Evolutionary conservation across 2,113 vertebrate genomes (phyloP).

Genomic region (Cinclus cinclus): DNA sequence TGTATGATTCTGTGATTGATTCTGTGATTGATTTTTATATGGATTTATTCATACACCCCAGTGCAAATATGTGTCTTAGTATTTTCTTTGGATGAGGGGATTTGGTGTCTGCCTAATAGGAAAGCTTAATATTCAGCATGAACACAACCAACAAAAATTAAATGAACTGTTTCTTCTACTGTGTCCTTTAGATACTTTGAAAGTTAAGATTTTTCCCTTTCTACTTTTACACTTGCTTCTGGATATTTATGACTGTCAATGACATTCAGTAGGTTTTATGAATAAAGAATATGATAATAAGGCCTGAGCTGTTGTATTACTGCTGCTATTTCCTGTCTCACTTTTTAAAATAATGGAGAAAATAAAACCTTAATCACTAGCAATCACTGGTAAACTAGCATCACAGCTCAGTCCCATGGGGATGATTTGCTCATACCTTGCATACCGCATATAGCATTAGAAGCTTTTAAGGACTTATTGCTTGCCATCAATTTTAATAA

Average conservation of each 20-base stretch:
- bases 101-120: neutral
- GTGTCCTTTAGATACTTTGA: neutral
- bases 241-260: neutral
- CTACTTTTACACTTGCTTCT: neutral
- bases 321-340: neutral
- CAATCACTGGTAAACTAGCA: neutral
- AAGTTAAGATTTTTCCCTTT: neutral
- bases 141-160: neutral
- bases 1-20: neutral
- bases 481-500: constrained; percentile 1
- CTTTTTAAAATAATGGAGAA: constrained; percentile 23
- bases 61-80: neutral
- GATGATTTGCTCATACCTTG: neutral
- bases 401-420: neutral
- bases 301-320: neutral
- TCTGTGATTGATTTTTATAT: neutral
- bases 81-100: neutral
- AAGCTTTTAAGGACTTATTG: neutral
- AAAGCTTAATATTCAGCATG: neutral
- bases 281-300: constrained; percentile 21
- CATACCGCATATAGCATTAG: neutral
- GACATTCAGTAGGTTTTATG: neutral
- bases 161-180: neutral
- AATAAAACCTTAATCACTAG: constrained; percentile 21
- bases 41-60: neutral